Conservation (phyloP, 2,113 vertebrate species). For the Euleptes europaea region DNA sequence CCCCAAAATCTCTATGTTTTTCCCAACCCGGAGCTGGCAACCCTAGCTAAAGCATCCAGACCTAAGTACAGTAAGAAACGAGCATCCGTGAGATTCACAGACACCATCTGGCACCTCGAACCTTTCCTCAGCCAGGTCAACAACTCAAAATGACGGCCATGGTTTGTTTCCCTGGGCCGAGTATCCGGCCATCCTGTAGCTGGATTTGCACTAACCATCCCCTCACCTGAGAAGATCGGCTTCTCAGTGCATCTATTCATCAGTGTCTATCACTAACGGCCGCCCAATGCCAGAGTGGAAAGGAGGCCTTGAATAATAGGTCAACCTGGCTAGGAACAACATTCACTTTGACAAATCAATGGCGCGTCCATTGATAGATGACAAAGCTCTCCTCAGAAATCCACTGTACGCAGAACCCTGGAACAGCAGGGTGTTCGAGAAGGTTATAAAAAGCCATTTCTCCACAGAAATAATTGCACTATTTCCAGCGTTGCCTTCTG, state of each 20-base stretch:
- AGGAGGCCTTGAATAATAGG: neutral
- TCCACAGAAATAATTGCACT: neutral
- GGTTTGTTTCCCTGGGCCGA: neutral
- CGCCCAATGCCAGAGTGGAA: neutral
- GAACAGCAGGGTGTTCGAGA: neutral
- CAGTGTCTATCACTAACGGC: neutral
- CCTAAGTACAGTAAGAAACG: neutral
- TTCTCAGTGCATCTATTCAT: neutral
- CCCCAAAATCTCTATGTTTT: too few relatives aligned
- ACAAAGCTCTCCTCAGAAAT: conserved; percentile 10
- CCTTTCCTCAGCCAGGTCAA: neutral
- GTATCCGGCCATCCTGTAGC: too few relatives aligned
- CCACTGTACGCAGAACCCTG: neutral
- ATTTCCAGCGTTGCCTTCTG: conserved; percentile 19
- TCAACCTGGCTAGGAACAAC: neutral
- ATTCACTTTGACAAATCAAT: conserved; percentile 21
- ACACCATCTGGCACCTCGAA: neutral
- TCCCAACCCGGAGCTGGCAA: too few relatives aligned
- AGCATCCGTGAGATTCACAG: neutral
- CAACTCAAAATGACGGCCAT: neutral
- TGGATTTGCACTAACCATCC: neutral
- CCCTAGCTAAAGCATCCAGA: neutral
- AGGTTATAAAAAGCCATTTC: conserved; percentile 18
- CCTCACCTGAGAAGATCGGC: neutral
- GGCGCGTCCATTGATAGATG: neutral